Base-by-base conservation (phyloP, 2,113 vertebrate genomes). In the Gnathonemus echidnorhynchus region DNA sequence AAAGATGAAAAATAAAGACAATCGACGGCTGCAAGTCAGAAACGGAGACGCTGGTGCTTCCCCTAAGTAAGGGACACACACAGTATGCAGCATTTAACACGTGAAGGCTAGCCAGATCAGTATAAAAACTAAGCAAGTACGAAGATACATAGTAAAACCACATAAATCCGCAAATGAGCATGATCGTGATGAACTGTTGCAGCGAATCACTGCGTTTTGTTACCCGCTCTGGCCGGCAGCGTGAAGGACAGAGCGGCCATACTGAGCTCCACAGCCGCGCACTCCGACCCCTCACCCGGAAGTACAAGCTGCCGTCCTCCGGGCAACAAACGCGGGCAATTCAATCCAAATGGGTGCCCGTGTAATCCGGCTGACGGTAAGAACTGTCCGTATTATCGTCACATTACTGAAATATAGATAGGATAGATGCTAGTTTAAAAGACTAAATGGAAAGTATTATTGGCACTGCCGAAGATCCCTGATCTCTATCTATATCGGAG, bases 171-270 rank as follows among this genome's bases (percentile, higher is more conserved):
- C 27, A 88, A 70, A 70, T 39, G 15, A 10, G 11, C 77, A 83
- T 83, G 42, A 21, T 42, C 27, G 31, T 21, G 2, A 66, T 17
- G 46, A 27, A 70, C 11, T 49, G 5, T 17, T 15, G 31, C 24
- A 15, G 13, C 1, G 7, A 70, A 70, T 62, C 15, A 3, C 4
- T 15, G 17, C 86, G 17, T 45, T 62, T 48, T 42, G 53, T 90
- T 92, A 96, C 96, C 94, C 50, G 90, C 21, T 94, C 95, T 91
- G 2, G 92, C 90, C 87, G 89, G 92, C 0, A 94, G 21, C 15
- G 92, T 87, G 92, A 95, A 95, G 93, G 95, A 94, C 94, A 89
- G 49, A 8, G 93, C 62, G 7, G 96, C 96, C 96, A 96, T 96
- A 27, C 95, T 95, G 62, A 70, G 89, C 1, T 24, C 24, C 31